Evolutionary conservation across 2,888 invertebrate species (phyloP), one percentile per base, ranked within the genome.

Genomic region (Machimus atricapillus): DNA sequence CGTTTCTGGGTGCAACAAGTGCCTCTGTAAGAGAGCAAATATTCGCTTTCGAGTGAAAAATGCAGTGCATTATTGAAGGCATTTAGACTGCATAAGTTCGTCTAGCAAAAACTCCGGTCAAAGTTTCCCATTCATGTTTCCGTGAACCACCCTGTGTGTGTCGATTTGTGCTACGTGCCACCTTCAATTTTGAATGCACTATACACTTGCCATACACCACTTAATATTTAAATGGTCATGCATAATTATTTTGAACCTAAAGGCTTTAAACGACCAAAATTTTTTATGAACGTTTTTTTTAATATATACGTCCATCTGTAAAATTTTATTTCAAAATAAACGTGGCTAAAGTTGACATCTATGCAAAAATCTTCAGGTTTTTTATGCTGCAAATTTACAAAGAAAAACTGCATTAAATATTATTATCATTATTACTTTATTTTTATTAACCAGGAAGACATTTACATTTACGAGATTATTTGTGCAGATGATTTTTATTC

Each of bases 51-150:
- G 40, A 58, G 37, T 82, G 82, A 58, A 82, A 82, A 58, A 82
- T 82, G 27, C 40, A 58, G 34, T 58, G 34, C 82, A 82, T 82
- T 82, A 82, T 82, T 82, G 82, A 82, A 58, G 34, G 66, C 34
- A 58, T 56, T 81, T 82, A 37, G 76, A 34, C 76, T 76, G 76
- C 34, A 76, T 34, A 76, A 76, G 76, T 76, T 76, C 76, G 40
- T 40, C 34, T 76, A 16, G 37, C 16, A 34, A 34, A 76, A 37
- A 31, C n/a, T 34, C 14, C 40, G 76, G 76, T 66, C 66, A 66
- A 46, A 46, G 79, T 46, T 79, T 79, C 31, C 79, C 78, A 79
- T 79, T 79, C 46, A 46, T 27, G 23, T 27, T 19, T 52, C 66
- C 27, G 66, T 27, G 12, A 66, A 23, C 23, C 7, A 14, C 23